These are phyloP conservation scores for Orchestia grillus DNA, from an alignment of 1,140 invertebrate species.

Conservation along the genomic window DNA sequence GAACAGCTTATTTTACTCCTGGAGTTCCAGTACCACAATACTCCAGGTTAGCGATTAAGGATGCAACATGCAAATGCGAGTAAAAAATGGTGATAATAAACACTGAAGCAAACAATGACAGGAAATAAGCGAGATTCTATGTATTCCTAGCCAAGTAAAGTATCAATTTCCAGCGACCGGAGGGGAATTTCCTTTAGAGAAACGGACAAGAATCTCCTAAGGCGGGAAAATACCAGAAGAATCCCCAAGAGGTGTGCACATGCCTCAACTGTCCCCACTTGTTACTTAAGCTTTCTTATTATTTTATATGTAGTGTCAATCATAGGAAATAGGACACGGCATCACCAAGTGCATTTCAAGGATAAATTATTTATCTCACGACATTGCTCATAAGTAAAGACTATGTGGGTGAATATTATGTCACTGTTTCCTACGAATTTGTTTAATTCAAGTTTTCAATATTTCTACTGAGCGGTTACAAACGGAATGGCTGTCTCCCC, in stretches of 20 bases:
- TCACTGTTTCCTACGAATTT: too few species aligned
- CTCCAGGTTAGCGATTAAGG: neutral
- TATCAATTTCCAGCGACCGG: neutral
- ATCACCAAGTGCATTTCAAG: too few species aligned
- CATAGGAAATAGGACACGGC: too few species aligned
- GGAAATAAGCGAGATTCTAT: neutral
- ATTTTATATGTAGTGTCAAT: too few species aligned
- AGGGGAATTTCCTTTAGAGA: neutral
- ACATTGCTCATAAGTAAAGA: too few species aligned
- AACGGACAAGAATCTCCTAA: neutral
- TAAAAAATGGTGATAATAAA: neutral
- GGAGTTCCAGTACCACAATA: neutral
- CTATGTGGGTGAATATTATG: too few species aligned
- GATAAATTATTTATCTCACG: too few species aligned
- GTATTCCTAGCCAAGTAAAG: neutral
- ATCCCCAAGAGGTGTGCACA: neutral
- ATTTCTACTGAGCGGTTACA: too few species aligned
- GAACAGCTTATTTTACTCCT: neutral
- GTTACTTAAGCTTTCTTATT: neutral
- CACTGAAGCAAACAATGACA: neutral
- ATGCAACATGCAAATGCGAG: neutral
- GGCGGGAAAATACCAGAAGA: neutral
- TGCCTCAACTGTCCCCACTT: neutral
- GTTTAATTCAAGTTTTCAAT: too few species aligned
- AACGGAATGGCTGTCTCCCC: too few species aligned